phyloP scores from a whole-genome alignment of 1,140 invertebrate species.

The Drosophila kepulauana region DNA sequence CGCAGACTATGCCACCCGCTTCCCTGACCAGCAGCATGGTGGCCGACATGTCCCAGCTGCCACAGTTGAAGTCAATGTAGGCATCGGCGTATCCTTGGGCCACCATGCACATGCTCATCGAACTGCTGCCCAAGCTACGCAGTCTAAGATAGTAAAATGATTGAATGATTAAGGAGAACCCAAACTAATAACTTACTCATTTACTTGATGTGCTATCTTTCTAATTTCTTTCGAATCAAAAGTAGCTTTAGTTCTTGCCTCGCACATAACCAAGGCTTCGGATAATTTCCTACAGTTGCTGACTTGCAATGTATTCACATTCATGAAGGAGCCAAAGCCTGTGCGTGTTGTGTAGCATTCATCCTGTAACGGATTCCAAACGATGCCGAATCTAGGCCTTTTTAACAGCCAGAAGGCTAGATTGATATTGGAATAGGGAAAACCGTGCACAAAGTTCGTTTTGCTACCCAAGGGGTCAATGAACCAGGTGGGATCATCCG shows the following conservation, averaged over 20 bases:
- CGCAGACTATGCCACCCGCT: constrained; percentile 20
- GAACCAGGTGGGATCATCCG: constrained; percentile 97
- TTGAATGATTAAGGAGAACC: not conserved
- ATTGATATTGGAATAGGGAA: constrained; percentile 92
- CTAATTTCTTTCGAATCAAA: constrained; percentile 87
- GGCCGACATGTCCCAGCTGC: constrained; percentile 25
- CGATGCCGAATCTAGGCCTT: constrained; percentile 89
- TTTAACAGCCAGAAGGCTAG: constrained; percentile 90
- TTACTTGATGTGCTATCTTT: constrained; percentile 88
- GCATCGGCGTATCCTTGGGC: constrained; percentile 31
- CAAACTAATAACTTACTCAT: constrained; percentile 88
- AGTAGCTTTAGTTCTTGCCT: constrained; percentile 91
- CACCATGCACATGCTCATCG: constrained; percentile 31
- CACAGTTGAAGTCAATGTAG: constrained; percentile 16
- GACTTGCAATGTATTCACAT: constrained; percentile 90
- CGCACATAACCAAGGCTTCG: constrained; percentile 91
- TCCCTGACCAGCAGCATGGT: constrained; percentile 15
- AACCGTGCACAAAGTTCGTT: constrained; percentile 94
- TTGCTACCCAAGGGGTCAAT: constrained; percentile 96
- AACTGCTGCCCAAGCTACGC: constrained; percentile 13
- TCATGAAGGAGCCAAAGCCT: constrained; percentile 94
- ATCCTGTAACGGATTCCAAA: constrained; percentile 95
- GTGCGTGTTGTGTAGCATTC: constrained; percentile 93
- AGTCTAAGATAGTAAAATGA: not conserved
- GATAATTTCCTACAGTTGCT: constrained; percentile 90